phyloP scores from a whole-genome alignment of 2,888 invertebrate species.

The Drosophila limbata region DNA sequence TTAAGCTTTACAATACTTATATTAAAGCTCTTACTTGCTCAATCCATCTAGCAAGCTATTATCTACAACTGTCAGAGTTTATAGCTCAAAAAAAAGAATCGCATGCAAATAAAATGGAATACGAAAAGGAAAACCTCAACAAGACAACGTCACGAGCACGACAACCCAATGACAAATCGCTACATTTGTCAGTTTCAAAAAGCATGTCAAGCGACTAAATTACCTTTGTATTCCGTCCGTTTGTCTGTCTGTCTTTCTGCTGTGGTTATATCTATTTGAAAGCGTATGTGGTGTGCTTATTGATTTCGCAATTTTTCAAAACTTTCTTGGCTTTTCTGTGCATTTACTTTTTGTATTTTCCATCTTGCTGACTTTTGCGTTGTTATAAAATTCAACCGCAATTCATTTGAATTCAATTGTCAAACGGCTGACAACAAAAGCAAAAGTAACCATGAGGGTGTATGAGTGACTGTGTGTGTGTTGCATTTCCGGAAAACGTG shows the following conservation, averaged over 20 bases:
- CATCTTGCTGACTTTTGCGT: constrained; percentile 55
- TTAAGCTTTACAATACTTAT: not conserved
- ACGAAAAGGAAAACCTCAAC: constrained; percentile 46
- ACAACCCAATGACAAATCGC: constrained; percentile 55
- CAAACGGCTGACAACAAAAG: constrained; percentile 50
- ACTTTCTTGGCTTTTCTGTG: constrained; percentile 34
- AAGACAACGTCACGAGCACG: constrained; percentile 35
- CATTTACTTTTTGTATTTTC: constrained; percentile 13
- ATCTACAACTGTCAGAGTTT: constrained; percentile 2
- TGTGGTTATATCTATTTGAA: not conserved
- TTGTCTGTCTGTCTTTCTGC: not conserved
- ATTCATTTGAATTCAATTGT: constrained; percentile 80
- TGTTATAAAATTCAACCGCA: constrained; percentile 69
- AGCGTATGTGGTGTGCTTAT: constrained; percentile 41
- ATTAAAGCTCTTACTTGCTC: not conserved
- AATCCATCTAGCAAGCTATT: not conserved
- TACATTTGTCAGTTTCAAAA: constrained; percentile 71
- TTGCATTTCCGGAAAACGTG: constrained; percentile 61
- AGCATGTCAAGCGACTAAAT: constrained; percentile 77
- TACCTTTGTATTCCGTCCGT: constrained; percentile 58
- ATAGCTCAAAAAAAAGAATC: constrained; percentile 7
- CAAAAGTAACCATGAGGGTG: constrained; percentile 14
- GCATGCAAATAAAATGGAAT: constrained; percentile 49
- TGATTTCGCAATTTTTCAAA: constrained; percentile 66
- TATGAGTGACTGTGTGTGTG: constrained; percentile 18